phyloP scores from a whole-genome alignment of 2,888 invertebrate genomes.

The Philhelius pedissequus region DNA sequence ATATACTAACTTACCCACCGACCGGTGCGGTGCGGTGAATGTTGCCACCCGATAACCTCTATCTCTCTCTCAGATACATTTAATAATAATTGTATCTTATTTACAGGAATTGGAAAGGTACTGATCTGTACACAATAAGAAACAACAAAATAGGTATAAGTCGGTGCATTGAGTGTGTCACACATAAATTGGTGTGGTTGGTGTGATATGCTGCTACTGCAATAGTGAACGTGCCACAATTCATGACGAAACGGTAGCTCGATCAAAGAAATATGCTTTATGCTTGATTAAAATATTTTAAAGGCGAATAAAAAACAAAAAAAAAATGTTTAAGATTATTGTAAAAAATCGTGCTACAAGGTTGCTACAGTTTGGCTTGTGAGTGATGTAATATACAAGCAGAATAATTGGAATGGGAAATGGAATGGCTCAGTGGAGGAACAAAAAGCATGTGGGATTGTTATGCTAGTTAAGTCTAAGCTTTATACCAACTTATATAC shows the following conservation, averaged over 20 bases:
- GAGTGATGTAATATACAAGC: slow-evolving; percentile 37
- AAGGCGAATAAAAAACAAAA: slow-evolving; percentile 27
- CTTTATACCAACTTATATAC: neutral
- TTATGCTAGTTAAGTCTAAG: neutral
- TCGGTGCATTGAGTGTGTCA: slow-evolving; percentile 19
- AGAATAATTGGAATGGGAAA: slow-evolving; percentile 18
- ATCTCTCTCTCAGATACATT: slow-evolving; percentile 40
- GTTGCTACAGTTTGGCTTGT: slow-evolving; percentile 30
- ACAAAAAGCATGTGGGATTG: neutral
- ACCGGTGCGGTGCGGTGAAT: slow-evolving; percentile 36
- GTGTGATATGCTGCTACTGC: too few species aligned
- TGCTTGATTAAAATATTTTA: slow-evolving; percentile 60
- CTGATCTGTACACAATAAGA: neutral
- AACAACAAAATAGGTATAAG: neutral
- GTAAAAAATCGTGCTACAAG: slow-evolving; percentile 54
- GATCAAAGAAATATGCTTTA: slow-evolving; percentile 48
- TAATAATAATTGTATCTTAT: slow-evolving; percentile 45
- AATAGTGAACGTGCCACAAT: slow-evolving; percentile 13
- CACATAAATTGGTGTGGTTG: slow-evolving; percentile 18
- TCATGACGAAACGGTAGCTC: slow-evolving; percentile 38
- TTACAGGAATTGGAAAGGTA: slow-evolving; percentile 10
- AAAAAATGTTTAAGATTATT: slow-evolving; percentile 39
- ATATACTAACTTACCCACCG: neutral
- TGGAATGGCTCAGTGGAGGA: neutral
- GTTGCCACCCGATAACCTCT: slow-evolving; percentile 60